Evolutionary conservation across 2,888 invertebrate species (phyloP), one percentile per base, ranked within the genome.

Genomic region (Melanchra persicariae): DNA sequence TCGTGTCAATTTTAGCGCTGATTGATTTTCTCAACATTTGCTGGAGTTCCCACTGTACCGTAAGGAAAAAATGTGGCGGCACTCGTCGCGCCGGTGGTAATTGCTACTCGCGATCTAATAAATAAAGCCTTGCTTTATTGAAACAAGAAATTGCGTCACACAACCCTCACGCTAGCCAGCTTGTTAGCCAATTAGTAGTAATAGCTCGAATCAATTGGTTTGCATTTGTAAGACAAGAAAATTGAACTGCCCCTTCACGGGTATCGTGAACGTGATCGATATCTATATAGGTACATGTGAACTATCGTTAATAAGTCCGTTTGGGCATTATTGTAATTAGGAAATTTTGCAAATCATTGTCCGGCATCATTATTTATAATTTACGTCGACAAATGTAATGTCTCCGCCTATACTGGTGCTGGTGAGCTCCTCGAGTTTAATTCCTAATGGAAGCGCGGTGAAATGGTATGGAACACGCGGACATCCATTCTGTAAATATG

Each of bases 21-120:
- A 93, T 92, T 92, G 92, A 94, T 94, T 94, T 93, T 90, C 87
- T 83, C 67, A 87, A 89, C 94, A 95, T 90, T 93, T 94, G 95
- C 85, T 84, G 81, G 70, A 84, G 89, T 95, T 95, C 94, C 92
- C 95, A 95, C 89, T 89, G 87, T 71, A 73, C 70, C 60, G 54
- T 55, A 71, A 70, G 51, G 60, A 83, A 87, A 91, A 91, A 91
- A 90, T 89, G 80, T 77, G 34, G 84, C 84, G 84, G 82, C 81
- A 83, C 84, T 85, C 72, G 86, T 82, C 86, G 87, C 74, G 70
- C 77, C 77, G 85, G 70, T 79, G 59, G 88, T 92, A 93, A 93
- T 93, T 92, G 88, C 86, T 85, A 86, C 86, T 87, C 76, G 83
- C 80, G 57, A 83, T 87, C 88, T 92, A 93, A 92, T 91, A 89